Base-by-base conservation (phyloP, 1,140 invertebrate species). In the Drosophila pectinifera region DNA sequence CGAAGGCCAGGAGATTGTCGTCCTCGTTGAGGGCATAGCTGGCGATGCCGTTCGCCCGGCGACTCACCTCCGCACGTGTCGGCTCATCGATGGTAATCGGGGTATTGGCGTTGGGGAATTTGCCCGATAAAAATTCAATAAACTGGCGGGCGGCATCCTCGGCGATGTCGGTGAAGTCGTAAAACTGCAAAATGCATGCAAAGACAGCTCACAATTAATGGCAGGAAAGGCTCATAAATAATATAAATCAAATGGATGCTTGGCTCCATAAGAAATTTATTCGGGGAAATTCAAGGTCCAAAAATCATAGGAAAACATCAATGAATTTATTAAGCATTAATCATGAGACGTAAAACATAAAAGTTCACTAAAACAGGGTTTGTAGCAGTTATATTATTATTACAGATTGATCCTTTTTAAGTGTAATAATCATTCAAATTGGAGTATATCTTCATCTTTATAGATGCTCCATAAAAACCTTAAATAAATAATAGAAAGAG, bases 1-100 rank as follows among this genome's bases (percentile, higher is more conserved):
- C 92, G 77, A 92, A 91, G 20, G 92, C 92, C 78, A 92, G 51
- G 18, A 92, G 79, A 61, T 86, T 91, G 53, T 92, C 92, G 72
- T 92, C 92, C 72, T 92, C 86, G 54, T 81, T 79, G 45, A 92
- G 73, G 39, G 92, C 91, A 48, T 90, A 82, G 58, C 73, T 91
- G 64, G 92, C 92, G 42, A 92, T 91, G 51, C 49, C 57, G 65
- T 92, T 92, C 18, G 92, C 92, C 18, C 82, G 73, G 24, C 79
- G 79, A 53, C 73, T 88, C 28, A 92, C 77, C 57, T 92, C 91
- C 48, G 73, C 80, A 13, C 81, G 79, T 49, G 80, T 80, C 59
- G 73, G 54, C 51, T 91, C 79, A 45, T 89, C 83, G 55, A 91
- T 91, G 61, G 77, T 43, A 57, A 82, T 81, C 49, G 81, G 75